Conservation (phyloP, 2,888 invertebrate species). For the Aromia moschata region DNA sequence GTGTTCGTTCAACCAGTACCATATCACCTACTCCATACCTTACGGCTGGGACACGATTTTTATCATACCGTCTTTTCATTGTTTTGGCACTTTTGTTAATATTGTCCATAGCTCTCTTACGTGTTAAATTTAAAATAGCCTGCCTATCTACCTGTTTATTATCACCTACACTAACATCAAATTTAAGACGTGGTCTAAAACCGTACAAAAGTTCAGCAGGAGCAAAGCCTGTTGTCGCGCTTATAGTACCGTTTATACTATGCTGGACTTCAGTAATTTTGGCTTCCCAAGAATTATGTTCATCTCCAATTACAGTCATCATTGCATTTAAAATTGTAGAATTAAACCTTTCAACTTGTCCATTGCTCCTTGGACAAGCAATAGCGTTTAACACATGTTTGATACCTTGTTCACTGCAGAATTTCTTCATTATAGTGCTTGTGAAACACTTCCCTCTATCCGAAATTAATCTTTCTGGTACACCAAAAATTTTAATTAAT, state of each 20-base stretch:
- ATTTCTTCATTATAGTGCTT: conserved; percentile 1
- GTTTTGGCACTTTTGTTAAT: background rate
- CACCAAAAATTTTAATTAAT: conserved; percentile 10
- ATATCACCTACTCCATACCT: background rate
- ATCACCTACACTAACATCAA: background rate
- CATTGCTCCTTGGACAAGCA: conserved; percentile 13
- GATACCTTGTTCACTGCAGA: conserved; percentile 16
- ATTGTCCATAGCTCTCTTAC: background rate
- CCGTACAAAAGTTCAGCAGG: conserved; percentile 4
- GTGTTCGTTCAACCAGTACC: background rate
- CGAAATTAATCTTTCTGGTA: conserved; percentile 14
- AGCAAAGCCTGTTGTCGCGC: background rate
- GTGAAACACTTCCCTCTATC: conserved; percentile 25
- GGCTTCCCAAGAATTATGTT: background rate
- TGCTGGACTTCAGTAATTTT: conserved; percentile 2
- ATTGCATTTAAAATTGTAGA: background rate
- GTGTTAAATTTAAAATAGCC: background rate
- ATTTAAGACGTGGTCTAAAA: background rate
- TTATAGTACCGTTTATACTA: background rate
- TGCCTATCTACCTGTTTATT: background rate
- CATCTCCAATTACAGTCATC: background rate
- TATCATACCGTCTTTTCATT: background rate
- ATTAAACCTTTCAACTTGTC: conserved; percentile 21
- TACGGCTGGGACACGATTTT: background rate
- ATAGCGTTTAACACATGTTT: conserved; percentile 6